These are phyloP conservation scores for Labeo catla DNA, from an alignment of 2,113 vertebrate species.

Conservation along the genomic window DNA sequence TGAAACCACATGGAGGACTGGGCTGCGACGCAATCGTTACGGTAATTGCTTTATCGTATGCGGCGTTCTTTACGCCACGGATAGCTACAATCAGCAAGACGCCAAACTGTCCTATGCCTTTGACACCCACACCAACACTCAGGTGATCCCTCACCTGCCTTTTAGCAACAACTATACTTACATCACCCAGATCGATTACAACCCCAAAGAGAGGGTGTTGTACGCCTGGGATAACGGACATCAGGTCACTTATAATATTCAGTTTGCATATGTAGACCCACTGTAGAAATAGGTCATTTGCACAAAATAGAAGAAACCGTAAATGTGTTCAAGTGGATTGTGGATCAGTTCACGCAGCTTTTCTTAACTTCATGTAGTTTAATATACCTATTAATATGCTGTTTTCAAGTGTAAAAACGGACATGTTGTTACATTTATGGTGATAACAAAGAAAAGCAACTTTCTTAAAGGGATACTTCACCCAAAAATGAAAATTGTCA, in stretches of 20 bases:
- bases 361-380: constrained; percentile 48
- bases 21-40: constrained; percentile 86
- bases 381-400: constrained; percentile 21
- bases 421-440: background rate
- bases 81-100: constrained; percentile 86
- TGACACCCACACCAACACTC: constrained; percentile 97
- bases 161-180: constrained; percentile 93
- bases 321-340: constrained; percentile 78
- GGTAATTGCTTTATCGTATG: constrained; percentile 97
- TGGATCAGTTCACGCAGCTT: constrained; percentile 84
- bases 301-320: constrained; percentile 64
- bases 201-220: constrained; percentile 91
- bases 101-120: constrained; percentile 95
- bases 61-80: constrained; percentile 92
- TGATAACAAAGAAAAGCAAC: background rate
- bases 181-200: constrained; percentile 96
- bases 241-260: constrained; percentile 93
- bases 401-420: constrained; percentile 25
- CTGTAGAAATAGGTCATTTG: constrained; percentile 70
- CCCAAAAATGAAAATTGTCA: too few species aligned
- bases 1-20: constrained; percentile 94
- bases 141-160: constrained; percentile 90
- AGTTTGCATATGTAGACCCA: constrained; percentile 88
- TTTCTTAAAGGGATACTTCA: background rate
- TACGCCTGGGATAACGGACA: constrained; percentile 98